Evolutionary conservation across 1,140 invertebrate genomes (phyloP), one percentile per base, ranked within the genome.

Genomic region (Drosophila novamexicana): DNA sequence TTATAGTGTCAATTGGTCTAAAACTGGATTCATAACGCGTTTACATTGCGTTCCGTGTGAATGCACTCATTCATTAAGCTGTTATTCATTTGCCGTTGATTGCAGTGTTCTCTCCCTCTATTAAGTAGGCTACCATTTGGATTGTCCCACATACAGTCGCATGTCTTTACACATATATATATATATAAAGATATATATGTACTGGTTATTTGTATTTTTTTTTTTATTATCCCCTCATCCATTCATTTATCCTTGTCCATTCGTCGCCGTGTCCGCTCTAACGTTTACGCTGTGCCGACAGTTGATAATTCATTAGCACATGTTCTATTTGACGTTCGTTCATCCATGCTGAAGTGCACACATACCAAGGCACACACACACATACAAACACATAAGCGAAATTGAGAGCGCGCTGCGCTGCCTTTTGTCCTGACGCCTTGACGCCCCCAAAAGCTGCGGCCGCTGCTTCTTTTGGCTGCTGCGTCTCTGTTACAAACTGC

Each of bases 251-350:
- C 45, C 54, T 72, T 58, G 66, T 59, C 44, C 67, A 45, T 57
- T 10, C 9, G 47, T 52, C 49, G 75, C 74, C 63, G 40, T 75
- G 79, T 81, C 65, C 64, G 83, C 76, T 68, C 69, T 79, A 80
- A 86, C 68, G 72, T 88, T 86, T 74, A 77, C 79, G 77, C 72
- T 82, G 32, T 82, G 83, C 83, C 88, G 84, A 86, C 79, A 79
- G 83, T 88, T 83, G 81, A 84, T 84, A 84, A 84, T 84, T 84
- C 81, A 84, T 84, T 86, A 88, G 83, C 83, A 86, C 83, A 86
- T 86, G 83, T 86, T 86, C 83, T 86, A 86, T 86, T 86, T 86
- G 83, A 86, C 83, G 83, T 86, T 86, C 77, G 84, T 86, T 86
- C 83, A 86, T 86, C 83, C 83, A 81, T 89, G 76, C 62, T 69